A percentile compares a stretch with the other conserved stretches of the same genome.
Evolutionary conservation across 2,113 vertebrate genomes (phyloP).

Genomic region (Xiphias gladius): DNA sequence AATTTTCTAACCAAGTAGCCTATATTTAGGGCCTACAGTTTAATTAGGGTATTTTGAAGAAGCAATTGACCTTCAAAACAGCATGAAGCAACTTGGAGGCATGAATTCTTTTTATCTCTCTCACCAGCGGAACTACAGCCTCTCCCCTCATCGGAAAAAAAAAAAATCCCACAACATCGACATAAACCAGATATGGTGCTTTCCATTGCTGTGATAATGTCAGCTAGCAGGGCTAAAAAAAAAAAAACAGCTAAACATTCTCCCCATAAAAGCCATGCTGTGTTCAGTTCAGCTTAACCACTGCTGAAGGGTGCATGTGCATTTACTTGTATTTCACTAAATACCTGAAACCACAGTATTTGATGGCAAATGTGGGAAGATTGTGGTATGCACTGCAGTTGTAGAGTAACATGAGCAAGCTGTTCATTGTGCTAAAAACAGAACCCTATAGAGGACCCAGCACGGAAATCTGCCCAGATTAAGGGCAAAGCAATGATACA

Average conservation of each 20-base stretch:
- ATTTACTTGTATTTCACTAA: conserved; percentile 53
- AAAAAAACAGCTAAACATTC: conserved; percentile 37
- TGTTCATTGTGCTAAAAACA: conserved; percentile 73
- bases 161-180: conserved; percentile 54
- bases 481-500: conserved; percentile 71
- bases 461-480: conserved; percentile 72
- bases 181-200: conserved; percentile 50
- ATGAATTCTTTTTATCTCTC: conserved; percentile 58
- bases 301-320: conserved; percentile 30
- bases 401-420: conserved; percentile 73
- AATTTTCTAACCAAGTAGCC: conserved; percentile 38
- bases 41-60: conserved; percentile 67
- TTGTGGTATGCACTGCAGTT: conserved; percentile 31
- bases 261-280: conserved; percentile 40
- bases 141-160: conserved; percentile 44
- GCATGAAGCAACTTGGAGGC: conserved; percentile 57
- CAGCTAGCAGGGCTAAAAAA: conserved; percentile 31
- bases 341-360: conserved; percentile 69
- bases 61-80: conserved; percentile 71
- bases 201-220: conserved; percentile 54
- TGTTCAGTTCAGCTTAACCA: conserved; percentile 40
- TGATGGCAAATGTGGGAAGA: conserved; percentile 64
- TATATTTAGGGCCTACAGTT: conserved; percentile 52
- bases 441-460: conserved; percentile 51
- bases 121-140: conserved; percentile 48